Percentiles rank a stretch among this genome's conserved stretches.
Conservation (phyloP, 2,888 invertebrate species). For the Keiferia lycopersicella region DNA sequence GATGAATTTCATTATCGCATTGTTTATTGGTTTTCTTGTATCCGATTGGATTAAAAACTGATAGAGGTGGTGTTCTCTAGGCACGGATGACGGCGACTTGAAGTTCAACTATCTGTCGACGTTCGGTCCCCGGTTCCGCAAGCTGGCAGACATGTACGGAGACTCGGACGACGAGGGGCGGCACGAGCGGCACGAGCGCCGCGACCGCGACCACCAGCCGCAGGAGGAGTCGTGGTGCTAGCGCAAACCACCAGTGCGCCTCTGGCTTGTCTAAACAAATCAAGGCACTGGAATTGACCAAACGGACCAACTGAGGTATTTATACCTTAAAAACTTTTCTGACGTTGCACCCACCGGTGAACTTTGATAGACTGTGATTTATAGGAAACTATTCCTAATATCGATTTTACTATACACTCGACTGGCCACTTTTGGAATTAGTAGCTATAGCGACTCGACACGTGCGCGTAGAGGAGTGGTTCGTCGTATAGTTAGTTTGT, state of each 20-base stretch:
- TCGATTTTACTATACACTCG: constrained; percentile 1
- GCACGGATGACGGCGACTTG: constrained; percentile 93
- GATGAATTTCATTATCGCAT: too few relatives aligned
- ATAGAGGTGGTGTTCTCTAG: constrained; percentile 8
- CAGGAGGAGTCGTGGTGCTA: constrained; percentile 92
- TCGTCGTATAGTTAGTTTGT: background rate
- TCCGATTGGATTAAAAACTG: background rate
- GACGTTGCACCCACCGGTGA: constrained; percentile 13
- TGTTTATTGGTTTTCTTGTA: too few relatives aligned
- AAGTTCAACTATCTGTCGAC: constrained; percentile 97
- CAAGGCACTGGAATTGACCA: background rate
- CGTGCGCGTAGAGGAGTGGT: background rate
- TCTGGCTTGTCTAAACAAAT: background rate
- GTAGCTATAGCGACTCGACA: background rate
- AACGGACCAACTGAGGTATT: constrained; percentile 8
- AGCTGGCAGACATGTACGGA: constrained; percentile 97
- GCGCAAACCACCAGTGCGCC: constrained; percentile 68
- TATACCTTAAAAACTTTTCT: background rate
- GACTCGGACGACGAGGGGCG: constrained; percentile 86
- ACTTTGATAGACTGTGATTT: constrained; percentile 14
- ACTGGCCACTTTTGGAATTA: background rate
- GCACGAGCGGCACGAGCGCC: background rate
- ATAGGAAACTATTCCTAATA: constrained; percentile 2
- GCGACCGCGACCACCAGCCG: background rate
- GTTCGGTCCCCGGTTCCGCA: constrained; percentile 97